Percentiles rank a stretch among this genome's conserved stretches.
These are phyloP conservation scores for Lonchura striata DNA, from an alignment of 2,113 vertebrate genomes.

Conservation along the genomic window DNA sequence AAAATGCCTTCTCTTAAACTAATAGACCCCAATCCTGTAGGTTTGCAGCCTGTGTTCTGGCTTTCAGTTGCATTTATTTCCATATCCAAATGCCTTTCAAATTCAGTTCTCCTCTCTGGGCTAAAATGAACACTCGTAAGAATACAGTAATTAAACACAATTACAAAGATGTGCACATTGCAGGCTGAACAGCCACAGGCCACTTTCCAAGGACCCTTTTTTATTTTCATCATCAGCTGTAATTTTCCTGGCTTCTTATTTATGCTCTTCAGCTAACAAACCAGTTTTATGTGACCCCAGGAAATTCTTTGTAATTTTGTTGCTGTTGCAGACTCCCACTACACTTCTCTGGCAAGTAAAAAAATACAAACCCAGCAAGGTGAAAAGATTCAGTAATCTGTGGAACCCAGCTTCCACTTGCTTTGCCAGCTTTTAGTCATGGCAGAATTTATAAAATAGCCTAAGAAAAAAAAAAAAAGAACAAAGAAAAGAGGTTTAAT, in stretches of 20 bases:
- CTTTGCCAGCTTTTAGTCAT: not conserved
- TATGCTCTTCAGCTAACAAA: not conserved
- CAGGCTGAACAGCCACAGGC: not conserved
- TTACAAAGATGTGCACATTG: not conserved
- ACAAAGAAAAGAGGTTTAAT: not conserved
- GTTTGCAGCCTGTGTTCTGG: not conserved
- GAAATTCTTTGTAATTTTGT: not conserved
- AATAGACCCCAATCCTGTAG: not conserved
- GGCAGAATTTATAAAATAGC: not conserved
- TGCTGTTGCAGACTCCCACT: not conserved
- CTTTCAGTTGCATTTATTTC: not conserved
- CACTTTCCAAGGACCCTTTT: not conserved
- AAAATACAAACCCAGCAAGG: not conserved
- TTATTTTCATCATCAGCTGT: not conserved
- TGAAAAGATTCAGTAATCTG: not conserved
- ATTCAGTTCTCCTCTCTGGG: not conserved
- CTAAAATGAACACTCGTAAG: not conserved
- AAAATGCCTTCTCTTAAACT: not conserved
- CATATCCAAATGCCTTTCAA: not conserved
- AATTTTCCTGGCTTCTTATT: slow-evolving; percentile 9
- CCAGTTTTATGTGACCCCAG: fast-evolving
- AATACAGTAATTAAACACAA: not conserved
- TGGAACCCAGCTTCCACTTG: not conserved
- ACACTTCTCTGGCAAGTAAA: fast-evolving
- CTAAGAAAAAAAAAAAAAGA: not conserved